These are phyloP conservation scores for Clavelina lepadiformis DNA, from an alignment of 23 tunicate species.

Conservation along the genomic window DNA sequence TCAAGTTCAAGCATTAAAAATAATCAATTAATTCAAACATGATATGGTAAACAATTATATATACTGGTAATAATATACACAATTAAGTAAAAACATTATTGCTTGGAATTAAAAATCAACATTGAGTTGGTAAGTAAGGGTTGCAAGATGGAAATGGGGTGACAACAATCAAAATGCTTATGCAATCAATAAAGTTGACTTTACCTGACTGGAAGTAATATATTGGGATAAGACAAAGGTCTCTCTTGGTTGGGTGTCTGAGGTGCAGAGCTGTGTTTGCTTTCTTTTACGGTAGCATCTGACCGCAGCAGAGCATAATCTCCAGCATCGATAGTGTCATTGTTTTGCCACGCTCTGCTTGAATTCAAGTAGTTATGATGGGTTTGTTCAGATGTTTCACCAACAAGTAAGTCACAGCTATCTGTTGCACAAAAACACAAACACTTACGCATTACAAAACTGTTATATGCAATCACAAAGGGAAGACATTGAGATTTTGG, in stretches of 20 bases:
- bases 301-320: background rate
- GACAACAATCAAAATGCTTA: no score
- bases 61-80: no score
- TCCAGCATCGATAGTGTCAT: background rate
- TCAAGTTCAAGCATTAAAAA: no score
- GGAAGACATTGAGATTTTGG: no score
- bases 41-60: no score
- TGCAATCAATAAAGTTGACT: background rate
- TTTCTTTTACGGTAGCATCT: background rate
- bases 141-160: no score
- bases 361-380: constrained; percentile 5
- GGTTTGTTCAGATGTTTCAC: constrained; percentile 17
- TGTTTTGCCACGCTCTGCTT: constrained; percentile 24
- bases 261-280: background rate
- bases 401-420: constrained; percentile 13
- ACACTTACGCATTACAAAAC: no score
- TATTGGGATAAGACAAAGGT: constrained; percentile 24
- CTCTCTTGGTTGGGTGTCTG: constrained; percentile 1
- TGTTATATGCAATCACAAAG: no score
- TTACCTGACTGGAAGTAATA: constrained; percentile 13
- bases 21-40: no score
- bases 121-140: no score
- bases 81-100: no score
- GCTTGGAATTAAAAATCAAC: no score
- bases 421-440: constrained; percentile 19